phyloP scores from a whole-genome alignment of 2,888 invertebrate genomes.

The Drosophila colorata region DNA sequence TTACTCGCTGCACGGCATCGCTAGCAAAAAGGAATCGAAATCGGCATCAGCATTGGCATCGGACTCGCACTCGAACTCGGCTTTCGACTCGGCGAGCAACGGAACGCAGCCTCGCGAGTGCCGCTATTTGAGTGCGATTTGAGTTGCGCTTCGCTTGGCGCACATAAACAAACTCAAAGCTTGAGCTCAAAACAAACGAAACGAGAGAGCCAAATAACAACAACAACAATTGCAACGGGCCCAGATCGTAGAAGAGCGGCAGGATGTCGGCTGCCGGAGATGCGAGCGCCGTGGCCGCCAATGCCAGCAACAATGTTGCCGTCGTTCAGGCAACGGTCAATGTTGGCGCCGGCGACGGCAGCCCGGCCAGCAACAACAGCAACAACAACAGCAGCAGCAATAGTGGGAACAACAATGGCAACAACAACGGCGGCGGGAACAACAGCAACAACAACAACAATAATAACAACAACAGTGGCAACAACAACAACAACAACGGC shows the following conservation, averaged over 20 bases:
- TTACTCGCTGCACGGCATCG: slow-evolving; percentile 45
- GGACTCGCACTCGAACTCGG: slow-evolving; percentile 29
- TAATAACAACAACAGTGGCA: slow-evolving; percentile 6
- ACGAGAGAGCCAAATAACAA: background rate
- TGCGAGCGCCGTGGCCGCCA: slow-evolving; percentile 41
- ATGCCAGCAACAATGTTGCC: slow-evolving; percentile 24
- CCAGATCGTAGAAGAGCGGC: background rate
- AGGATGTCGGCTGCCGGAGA: slow-evolving; percentile 58
- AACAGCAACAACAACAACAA: background rate
- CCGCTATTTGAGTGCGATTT: slow-evolving; percentile 40
- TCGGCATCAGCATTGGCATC: slow-evolving; percentile 13
- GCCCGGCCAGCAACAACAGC: slow-evolving; percentile 19
- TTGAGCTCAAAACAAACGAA: slow-evolving; percentile 10
- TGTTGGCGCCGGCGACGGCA: slow-evolving; percentile 34
- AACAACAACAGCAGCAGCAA: slow-evolving; percentile 23
- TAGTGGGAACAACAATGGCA: slow-evolving; percentile 5
- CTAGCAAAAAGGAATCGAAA: too few species aligned
- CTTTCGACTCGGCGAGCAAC: slow-evolving; percentile 12
- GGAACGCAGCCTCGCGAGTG: background rate
- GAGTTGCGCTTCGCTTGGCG: slow-evolving; percentile 13
- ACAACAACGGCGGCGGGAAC: slow-evolving; percentile 7
- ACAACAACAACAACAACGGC: slow-evolving; percentile 24
- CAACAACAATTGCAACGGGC: slow-evolving; percentile 6
- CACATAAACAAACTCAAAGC: slow-evolving; percentile 52
- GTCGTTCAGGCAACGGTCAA: slow-evolving; percentile 48